Percentiles rank a stretch among this genome's conserved stretches.
Evolutionary conservation across 2,113 vertebrate species (phyloP).

Genomic region (Manacus vitellinus): DNA sequence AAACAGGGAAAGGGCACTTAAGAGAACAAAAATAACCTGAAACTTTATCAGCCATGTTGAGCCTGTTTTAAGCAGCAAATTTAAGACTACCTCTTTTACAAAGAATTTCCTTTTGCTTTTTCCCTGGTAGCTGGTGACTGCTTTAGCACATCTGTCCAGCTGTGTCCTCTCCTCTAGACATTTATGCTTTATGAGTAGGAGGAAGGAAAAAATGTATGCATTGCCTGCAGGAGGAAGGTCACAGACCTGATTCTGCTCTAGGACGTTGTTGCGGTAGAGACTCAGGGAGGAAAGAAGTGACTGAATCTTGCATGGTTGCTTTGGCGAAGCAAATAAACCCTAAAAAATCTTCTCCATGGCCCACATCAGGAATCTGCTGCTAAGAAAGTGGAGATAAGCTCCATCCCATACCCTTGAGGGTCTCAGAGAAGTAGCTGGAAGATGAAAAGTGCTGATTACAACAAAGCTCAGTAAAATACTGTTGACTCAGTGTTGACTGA

Average conservation of each 20-base stretch:
- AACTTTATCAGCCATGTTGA: neutral
- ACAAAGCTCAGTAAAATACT: neutral
- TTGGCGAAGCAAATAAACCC: neutral
- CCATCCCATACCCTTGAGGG: accelerated
- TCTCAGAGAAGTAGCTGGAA: neutral
- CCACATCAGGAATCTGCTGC: neutral
- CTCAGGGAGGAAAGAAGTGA: neutral
- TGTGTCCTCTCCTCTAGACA: neutral
- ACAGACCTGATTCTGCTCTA: neutral
- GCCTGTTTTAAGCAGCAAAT: neutral
- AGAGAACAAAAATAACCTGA: neutral
- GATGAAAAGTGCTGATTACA: neutral
- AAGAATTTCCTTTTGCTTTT: neutral
- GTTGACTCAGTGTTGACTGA: accelerated
- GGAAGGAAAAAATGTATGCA: accelerated
- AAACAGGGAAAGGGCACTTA: neutral
- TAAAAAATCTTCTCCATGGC: neutral
- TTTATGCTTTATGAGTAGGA: neutral
- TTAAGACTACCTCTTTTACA: neutral
- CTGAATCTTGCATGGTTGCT: neutral
- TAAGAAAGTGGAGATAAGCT: neutral
- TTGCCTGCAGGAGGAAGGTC: neutral
- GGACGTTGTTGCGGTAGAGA: accelerated
- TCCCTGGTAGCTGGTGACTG: neutral
- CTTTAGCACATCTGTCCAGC: neutral